Evolutionary conservation across 2,797 vertebrate species (phyloP).

Genomic region (Bufotes viridis): DNA sequence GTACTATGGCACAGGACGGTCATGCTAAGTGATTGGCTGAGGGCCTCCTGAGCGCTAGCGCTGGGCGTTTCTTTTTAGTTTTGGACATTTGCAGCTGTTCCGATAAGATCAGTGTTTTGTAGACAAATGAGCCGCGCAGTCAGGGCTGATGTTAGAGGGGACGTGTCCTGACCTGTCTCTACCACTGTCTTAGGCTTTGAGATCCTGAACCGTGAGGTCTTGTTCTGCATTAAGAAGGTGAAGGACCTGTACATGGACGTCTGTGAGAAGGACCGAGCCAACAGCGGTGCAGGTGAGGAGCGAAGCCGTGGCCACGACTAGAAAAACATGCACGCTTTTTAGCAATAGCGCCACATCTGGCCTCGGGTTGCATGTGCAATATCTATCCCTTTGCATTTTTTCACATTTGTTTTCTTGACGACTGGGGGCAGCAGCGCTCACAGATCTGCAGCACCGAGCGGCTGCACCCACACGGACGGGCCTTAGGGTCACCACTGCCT

Average conservation of each 20-base stretch:
- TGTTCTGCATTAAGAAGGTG: slow-evolving; percentile 55
- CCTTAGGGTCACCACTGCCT: too few relatives aligned
- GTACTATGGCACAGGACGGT: too few relatives aligned
- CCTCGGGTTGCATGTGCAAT: not conserved
- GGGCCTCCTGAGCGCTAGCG: too few relatives aligned
- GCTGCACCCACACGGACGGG: too few relatives aligned
- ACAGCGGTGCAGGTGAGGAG: slow-evolving; percentile 22
- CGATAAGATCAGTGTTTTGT: too few relatives aligned
- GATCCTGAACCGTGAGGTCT: slow-evolving; percentile 51
- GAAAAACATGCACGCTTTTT: too few relatives aligned
- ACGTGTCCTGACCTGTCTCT: not conserved
- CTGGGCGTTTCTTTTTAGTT: too few relatives aligned
- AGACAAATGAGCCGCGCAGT: too few relatives aligned
- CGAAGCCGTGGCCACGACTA: not conserved
- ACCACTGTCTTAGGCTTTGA: slow-evolving; percentile 40
- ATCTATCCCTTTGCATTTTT: not conserved
- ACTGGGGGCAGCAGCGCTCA: too few relatives aligned
- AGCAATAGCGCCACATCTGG: not conserved
- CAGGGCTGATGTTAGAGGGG: not conserved
- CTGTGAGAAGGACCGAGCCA: not conserved
- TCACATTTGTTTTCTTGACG: not conserved
- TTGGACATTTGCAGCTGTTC: too few relatives aligned
- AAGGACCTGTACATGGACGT: slow-evolving; percentile 42
- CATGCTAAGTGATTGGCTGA: too few relatives aligned
- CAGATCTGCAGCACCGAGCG: too few relatives aligned